phyloP scores from a whole-genome alignment of 1,140 invertebrate genomes.

The Ericerus pela region DNA sequence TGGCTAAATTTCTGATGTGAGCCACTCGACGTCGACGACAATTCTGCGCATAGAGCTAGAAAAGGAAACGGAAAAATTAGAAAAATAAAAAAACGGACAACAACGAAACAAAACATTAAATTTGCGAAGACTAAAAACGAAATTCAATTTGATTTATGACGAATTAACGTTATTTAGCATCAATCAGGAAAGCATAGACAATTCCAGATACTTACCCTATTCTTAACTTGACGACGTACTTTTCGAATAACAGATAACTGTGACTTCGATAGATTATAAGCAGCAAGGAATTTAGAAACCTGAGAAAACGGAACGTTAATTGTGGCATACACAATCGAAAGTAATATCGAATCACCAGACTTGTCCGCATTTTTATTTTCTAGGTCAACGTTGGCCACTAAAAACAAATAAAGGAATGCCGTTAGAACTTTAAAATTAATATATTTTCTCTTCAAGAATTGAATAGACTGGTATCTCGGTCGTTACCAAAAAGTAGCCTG shows the following conservation, averaged over 20 bases:
- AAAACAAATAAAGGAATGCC: not conserved
- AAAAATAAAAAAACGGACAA: too few species aligned
- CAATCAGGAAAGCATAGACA: not conserved
- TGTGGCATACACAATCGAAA: not conserved
- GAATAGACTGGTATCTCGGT: too few species aligned
- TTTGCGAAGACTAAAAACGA: not conserved
- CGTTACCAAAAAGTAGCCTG: too few species aligned
- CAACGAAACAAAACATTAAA: not conserved
- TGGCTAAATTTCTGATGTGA: conserved; percentile 4
- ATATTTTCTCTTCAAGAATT: too few species aligned
- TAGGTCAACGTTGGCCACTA: not conserved
- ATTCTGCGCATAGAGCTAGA: not conserved
- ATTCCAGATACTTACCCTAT: not conserved
- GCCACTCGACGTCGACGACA: not conserved
- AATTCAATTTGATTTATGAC: not conserved
- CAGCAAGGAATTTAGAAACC: not conserved
- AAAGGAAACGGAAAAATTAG: not conserved
- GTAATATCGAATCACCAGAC: not conserved
- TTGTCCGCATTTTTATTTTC: not conserved
- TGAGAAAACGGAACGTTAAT: conserved; percentile 9
- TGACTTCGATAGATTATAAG: conserved; percentile 1
- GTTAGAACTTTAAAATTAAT: too few species aligned
- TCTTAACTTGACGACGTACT: not conserved
- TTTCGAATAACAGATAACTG: not conserved
- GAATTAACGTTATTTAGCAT: not conserved